phyloP scores from a whole-genome alignment of 2,888 invertebrate genomes.

The Eilema depressum region DNA sequence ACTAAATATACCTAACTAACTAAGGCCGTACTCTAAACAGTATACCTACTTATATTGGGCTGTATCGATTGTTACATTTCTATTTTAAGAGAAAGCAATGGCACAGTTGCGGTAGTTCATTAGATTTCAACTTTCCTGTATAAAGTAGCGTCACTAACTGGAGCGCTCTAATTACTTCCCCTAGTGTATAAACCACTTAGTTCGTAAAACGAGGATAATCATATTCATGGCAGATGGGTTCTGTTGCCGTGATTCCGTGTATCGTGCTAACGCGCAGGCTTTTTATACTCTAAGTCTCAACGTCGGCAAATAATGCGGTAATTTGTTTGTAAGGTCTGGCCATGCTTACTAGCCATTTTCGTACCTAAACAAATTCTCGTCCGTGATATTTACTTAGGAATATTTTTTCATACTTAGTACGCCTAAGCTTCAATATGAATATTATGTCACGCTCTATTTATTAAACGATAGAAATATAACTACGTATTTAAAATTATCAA shows the following conservation, averaged over 20 bases:
- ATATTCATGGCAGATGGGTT: slow-evolving; percentile 40
- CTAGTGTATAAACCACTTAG: slow-evolving; percentile 37
- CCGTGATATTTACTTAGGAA: slow-evolving; percentile 17
- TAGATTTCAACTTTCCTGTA: slow-evolving; percentile 32
- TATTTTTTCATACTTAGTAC: slow-evolving; percentile 13
- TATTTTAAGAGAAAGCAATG: slow-evolving; percentile 18
- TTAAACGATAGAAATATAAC: slow-evolving; percentile 15
- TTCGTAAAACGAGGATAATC: slow-evolving; percentile 44
- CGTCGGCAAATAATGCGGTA: slow-evolving; percentile 17
- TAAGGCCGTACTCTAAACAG: not conserved
- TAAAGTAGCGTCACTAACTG: slow-evolving; percentile 24
- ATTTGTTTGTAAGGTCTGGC: slow-evolving; percentile 19
- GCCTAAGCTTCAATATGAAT: slow-evolving; percentile 23
- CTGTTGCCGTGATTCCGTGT: slow-evolving; percentile 33
- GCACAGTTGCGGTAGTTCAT: slow-evolving; percentile 21
- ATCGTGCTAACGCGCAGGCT: slow-evolving; percentile 14
- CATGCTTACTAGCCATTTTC: slow-evolving; percentile 13
- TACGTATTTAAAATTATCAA: too few species aligned
- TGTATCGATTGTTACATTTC: slow-evolving; percentile 17
- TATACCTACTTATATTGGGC: not conserved
- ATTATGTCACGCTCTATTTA: slow-evolving; percentile 36
- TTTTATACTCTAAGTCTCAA: slow-evolving; percentile 26
- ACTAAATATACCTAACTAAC: too few species aligned
- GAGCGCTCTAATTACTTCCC: slow-evolving; percentile 37
- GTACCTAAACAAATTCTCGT: slow-evolving; percentile 22